Conservation (phyloP, 2,797 vertebrate genomes). For the Oryzias sinensis region DNA sequence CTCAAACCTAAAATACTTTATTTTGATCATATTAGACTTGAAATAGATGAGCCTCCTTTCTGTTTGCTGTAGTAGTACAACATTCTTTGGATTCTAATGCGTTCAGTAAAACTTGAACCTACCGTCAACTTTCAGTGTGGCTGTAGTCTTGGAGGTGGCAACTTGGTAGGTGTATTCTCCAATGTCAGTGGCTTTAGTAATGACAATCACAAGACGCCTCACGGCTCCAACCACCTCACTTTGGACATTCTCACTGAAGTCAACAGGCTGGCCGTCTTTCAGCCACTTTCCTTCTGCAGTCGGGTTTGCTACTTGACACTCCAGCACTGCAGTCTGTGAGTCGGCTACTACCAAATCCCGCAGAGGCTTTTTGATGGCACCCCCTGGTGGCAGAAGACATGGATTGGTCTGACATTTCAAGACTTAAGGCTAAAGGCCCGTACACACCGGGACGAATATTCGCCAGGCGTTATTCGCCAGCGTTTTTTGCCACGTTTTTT, state of each 20-base stretch:
- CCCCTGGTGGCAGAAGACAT: constrained; percentile 74
- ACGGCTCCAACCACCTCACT: constrained; percentile 81
- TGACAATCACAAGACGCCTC: constrained; percentile 84
- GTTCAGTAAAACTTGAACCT: constrained; percentile 36
- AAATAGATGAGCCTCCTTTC: no score
- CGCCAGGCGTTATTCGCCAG: no score
- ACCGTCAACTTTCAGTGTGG: constrained; percentile 93
- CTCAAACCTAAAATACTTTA: no score
- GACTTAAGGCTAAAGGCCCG: not conserved
- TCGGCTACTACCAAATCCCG: constrained; percentile 90
- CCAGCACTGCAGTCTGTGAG: constrained; percentile 88
- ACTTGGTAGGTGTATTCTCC: constrained; percentile 96
- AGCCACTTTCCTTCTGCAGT: constrained; percentile 89
- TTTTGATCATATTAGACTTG: no score
- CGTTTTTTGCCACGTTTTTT: no score
- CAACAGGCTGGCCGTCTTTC: constrained; percentile 82
- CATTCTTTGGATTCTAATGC: no score
- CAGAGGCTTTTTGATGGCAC: constrained; percentile 93
- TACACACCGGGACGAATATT: no score
- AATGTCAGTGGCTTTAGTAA: constrained; percentile 85
- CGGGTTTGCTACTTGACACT: constrained; percentile 94
- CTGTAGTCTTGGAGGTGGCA: constrained; percentile 93
- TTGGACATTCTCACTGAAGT: constrained; percentile 80
- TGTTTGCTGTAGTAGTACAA: no score
- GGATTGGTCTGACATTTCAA: not conserved